phyloP scores from a whole-genome alignment of 53 echinoderm and acorn worm species.

The Hippasteria phrygiana region DNA sequence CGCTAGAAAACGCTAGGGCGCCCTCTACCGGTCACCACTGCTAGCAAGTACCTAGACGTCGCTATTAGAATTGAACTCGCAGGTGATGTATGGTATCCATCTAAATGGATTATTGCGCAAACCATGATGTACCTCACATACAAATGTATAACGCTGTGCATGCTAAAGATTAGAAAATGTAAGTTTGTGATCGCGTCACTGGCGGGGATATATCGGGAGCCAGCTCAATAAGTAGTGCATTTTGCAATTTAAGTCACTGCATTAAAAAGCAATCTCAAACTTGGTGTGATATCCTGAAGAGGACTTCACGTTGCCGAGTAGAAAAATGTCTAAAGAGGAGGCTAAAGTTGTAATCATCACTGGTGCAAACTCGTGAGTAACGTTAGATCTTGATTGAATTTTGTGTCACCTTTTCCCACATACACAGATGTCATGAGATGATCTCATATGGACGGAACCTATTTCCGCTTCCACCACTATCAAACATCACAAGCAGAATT shows the following conservation, averaged over 20 bases:
- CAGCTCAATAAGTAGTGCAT: neutral
- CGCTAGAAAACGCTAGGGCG: neutral
- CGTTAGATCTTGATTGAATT: neutral
- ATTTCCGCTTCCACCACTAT: too few relatives aligned
- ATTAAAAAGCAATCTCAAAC: too few relatives aligned
- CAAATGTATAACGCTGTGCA: neutral
- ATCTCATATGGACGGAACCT: too few relatives aligned
- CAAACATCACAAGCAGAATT: too few relatives aligned
- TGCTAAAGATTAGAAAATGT: neutral
- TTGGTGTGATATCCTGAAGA: too few relatives aligned
- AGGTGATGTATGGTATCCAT: neutral
- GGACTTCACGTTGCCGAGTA: too few relatives aligned
- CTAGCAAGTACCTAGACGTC: constrained; percentile 5
- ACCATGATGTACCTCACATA: neutral
- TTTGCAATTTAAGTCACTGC: too few relatives aligned
- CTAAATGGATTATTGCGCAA: neutral
- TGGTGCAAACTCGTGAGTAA: constrained; percentile 63
- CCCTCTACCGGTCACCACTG: neutral
- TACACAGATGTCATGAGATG: too few relatives aligned
- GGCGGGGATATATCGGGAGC: neutral
- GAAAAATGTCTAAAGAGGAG: neutral
- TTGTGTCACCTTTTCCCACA: neutral
- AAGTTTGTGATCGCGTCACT: neutral
- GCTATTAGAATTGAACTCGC: too few relatives aligned
- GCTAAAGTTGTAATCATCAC: constrained; percentile 52